Evolutionary conservation across 2,888 invertebrate genomes (phyloP).

Genomic region (Protophormia terraenovae): DNA sequence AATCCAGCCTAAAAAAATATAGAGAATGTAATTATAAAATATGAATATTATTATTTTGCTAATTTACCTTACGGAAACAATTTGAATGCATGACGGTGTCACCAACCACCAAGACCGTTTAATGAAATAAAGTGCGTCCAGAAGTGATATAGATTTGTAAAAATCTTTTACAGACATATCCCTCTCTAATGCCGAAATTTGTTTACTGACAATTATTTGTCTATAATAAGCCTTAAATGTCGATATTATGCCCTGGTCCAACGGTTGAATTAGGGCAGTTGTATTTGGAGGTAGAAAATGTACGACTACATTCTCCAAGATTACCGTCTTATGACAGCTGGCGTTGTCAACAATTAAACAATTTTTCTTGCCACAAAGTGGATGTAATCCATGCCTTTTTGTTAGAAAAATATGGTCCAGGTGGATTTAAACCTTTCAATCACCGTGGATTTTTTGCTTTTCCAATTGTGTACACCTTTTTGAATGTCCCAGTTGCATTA

Average conservation of each 20-base stretch:
- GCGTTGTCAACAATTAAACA: conserved; percentile 56
- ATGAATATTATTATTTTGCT: neutral
- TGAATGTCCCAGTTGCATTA: conserved; percentile 51
- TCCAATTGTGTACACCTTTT: too few relatives aligned
- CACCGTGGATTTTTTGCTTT: neutral
- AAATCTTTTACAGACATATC: conserved; percentile 55
- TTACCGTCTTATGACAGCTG: conserved; percentile 55
- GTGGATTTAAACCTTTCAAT: neutral
- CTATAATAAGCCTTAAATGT: conserved; percentile 61
- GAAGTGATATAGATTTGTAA: conserved; percentile 54
- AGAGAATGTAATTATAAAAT: neutral
- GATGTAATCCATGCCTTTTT: conserved; percentile 63
- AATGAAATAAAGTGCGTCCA: conserved; percentile 45
- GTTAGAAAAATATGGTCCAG: too few relatives aligned
- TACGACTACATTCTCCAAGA: conserved; percentile 48
- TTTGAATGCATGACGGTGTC: conserved; percentile 55
- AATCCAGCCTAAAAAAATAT: conserved; percentile 15
- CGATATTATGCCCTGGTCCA: conserved; percentile 62
- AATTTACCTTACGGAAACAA: conserved; percentile 63
- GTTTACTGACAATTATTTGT: conserved; percentile 60
- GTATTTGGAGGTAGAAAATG: conserved; percentile 66
- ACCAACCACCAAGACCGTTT: conserved; percentile 60
- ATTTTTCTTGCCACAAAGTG: conserved; percentile 37
- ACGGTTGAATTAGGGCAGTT: conserved; percentile 53
- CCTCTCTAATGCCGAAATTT: conserved; percentile 53